Base-by-base conservation (phyloP, 1,140 invertebrate genomes). In the Procambarus clarkii region DNA sequence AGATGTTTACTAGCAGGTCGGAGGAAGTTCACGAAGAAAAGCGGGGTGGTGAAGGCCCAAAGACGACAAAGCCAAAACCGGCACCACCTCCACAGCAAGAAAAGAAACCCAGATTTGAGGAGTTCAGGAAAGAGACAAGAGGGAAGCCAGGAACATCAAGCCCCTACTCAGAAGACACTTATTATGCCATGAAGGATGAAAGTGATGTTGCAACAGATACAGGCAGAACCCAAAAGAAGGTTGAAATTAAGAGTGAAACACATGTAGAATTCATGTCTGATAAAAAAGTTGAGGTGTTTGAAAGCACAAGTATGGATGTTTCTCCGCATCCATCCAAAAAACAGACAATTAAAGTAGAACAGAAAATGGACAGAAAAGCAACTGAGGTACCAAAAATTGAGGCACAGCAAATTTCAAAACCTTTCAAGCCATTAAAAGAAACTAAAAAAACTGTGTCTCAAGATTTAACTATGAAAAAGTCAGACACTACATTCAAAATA, bases 131-230 rank as follows among this genome's bases (percentile, higher is more conserved):
- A 79, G 91, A 92, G 46, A 88, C 86, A 7, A 46, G 84, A 34
- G 91, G 91, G 48, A 77, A 78, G n/a, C 91, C 91, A 24, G 86
- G 86, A 44, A 45, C 86, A 60, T 86, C 80, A 58, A 88, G 92
- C 9, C 92, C 92, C 9, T 93, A 78, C 78, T 93, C 90, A 9
- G 90, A 93, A 81, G 92, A 93, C 69, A 92, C 91, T 21, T 93
- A 90, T 78, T 93, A 93, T 87, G 83, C 92, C 46, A 93, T 91
- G 87, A 92, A 83, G 84, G 92, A 93, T 69, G 92, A 92, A 58
- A 93, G 91, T 83, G 92, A 93, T 89, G 88, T 74, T 15, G 71
- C 86, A 21, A 92, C 92, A 13, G 92, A 82, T n/a, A 80, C 48
- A 45, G 34, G 58, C 45, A 92, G 89, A 48, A 92, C 83, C 54